These are phyloP conservation scores for Zoanthus gigantus DNA, from an alignment of 92 coral and sea anemone species.

Conservation along the genomic window DNA sequence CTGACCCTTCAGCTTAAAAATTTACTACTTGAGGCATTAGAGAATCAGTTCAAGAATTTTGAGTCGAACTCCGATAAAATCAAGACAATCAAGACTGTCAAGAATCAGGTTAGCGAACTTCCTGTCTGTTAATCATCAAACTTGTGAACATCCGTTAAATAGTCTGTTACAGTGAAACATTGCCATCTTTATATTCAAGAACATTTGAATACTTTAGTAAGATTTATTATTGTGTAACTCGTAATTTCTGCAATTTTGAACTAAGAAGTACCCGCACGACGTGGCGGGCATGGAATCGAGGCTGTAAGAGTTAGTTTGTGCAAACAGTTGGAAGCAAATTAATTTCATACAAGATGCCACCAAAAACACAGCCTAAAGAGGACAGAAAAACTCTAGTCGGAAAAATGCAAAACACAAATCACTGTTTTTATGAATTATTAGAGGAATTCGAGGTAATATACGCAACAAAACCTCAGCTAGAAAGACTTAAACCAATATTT, in stretches of 20 bases:
- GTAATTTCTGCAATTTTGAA: constrained; percentile 4
- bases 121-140: constrained; percentile 1
- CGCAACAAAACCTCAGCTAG: constrained; percentile 49
- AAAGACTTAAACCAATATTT: constrained; percentile 49
- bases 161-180: constrained; percentile 12
- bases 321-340: neutral
- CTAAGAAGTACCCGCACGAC: constrained; percentile 14
- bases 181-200: constrained; percentile 24
- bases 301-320: neutral
- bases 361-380: constrained; percentile 47
- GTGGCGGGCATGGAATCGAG: constrained; percentile 41
- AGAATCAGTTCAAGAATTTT: constrained; percentile 20
- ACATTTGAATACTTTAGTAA: constrained; percentile 25
- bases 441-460: constrained; percentile 69
- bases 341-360: constrained; percentile 58
- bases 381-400: constrained; percentile 61
- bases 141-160: neutral
- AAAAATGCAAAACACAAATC: constrained; percentile 55
- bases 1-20: constrained; percentile 15
- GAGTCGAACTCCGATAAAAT: constrained; percentile 21
- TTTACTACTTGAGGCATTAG: neutral
- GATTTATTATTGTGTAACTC: constrained; percentile 9
- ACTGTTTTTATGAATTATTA: constrained; percentile 57
- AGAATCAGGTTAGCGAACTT: constrained; percentile 38
- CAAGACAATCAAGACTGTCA: constrained; percentile 12